Base-by-base conservation (phyloP, 2,113 vertebrate genomes). In the Jacana jacana region DNA sequence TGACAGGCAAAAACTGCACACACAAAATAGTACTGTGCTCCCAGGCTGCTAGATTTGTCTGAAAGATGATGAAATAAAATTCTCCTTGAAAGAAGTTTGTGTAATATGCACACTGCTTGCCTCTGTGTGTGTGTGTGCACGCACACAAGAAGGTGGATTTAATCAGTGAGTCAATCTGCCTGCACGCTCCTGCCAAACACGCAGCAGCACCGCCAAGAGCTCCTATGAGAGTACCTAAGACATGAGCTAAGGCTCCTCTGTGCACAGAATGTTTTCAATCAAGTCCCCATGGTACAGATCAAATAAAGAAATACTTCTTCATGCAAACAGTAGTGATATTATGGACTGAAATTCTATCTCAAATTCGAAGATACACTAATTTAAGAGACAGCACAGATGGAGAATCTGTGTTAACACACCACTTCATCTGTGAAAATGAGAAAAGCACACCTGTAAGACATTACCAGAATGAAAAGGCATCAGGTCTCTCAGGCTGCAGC, bases 111-210 rank as follows among this genome's bases (percentile, higher is more conserved):
- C 48, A 48, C n/a, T n/a, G 55, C 44, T 78, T 94, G 66, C 60
- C 88, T 92, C 65, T 57, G 87, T 72, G 35, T 60, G 60, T 25
- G 79, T 30, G 75, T 18, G 39, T 4, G 7, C 3, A 13, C 4
- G 2, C 65, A 78, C 64, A 65, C 81, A 81, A 89, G 93, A 63
- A 77, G 69, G 70, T 86, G 70, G 61, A 60, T 95, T 96, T 91
- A 95, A 97, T 88, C 85, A 92, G 13, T 17, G 86, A 97, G 68
- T 79, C 89, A 81, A 72, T 93, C 91, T 93, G 89, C 86, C 92
- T 57, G 77, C 68, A 61, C 0, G 0, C 66, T 95, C 72, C 72
- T 95, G 90, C 93, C 92, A 91, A 96, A 88, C 64, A 80, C 0
- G 0, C 72, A 86, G 91, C 81, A 54, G 52, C 76, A 88, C 44